A percentile compares a stretch with the other conserved stretches of the same genome.
Evolutionary conservation across 2,797 vertebrate species (phyloP).

Genomic region (Sebastes kiyomatsui): DNA sequence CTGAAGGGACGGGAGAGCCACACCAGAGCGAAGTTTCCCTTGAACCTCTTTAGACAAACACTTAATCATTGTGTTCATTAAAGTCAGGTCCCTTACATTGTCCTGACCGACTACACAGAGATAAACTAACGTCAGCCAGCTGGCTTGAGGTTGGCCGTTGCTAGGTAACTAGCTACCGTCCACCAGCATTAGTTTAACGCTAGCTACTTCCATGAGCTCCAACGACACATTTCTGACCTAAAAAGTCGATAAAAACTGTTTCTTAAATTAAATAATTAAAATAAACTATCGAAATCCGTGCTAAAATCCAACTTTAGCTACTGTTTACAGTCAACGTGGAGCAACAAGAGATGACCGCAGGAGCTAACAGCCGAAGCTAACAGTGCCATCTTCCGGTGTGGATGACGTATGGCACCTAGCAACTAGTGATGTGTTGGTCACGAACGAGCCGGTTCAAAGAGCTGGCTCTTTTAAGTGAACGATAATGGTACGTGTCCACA

Average conservation of each 20-base stretch:
- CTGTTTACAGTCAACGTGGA: slow-evolving; percentile 69
- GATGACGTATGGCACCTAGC: neutral
- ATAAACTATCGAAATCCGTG: neutral
- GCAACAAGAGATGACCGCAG: neutral
- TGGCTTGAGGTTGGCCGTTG: neutral
- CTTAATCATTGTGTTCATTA: slow-evolving; percentile 86
- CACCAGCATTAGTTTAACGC: neutral
- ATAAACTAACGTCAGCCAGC: neutral
- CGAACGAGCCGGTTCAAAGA: no score
- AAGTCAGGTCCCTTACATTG: neutral
- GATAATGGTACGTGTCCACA: no score
- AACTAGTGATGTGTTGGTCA: no score
- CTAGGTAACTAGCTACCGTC: neutral
- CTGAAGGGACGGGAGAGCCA: slow-evolving; percentile 87
- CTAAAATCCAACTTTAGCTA: neutral
- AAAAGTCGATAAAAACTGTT: neutral
- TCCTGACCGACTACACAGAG: neutral
- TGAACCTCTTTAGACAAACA: slow-evolving; percentile 86
- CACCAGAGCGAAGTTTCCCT: slow-evolving; percentile 89
- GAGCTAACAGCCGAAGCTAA: neutral
- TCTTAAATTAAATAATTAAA: neutral
- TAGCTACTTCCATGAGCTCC: neutral
- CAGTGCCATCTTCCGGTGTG: slow-evolving; percentile 52
- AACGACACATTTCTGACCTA: neutral
- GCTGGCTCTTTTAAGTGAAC: no score